These are phyloP conservation scores for Alviniconcha marisindica DNA, from an alignment of 1,140 invertebrate species.

Conservation along the genomic window DNA sequence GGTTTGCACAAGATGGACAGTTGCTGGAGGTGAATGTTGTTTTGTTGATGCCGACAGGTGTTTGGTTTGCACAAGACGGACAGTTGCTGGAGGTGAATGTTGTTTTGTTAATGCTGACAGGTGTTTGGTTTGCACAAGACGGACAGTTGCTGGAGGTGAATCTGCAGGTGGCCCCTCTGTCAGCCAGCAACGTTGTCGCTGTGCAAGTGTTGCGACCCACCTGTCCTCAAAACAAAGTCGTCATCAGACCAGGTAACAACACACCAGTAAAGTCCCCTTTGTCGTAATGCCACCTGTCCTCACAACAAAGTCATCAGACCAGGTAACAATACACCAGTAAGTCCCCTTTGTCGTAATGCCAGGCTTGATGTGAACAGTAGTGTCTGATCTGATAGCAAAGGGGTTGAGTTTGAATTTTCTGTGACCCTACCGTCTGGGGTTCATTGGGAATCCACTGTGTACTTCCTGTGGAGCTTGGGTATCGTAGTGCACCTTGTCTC, in stretches of 20 bases:
- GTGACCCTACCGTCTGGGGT: too few species aligned
- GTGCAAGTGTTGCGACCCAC: conserved; percentile 21
- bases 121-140: conserved; percentile 24
- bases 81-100: conserved; percentile 4
- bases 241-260: conserved; percentile 23
- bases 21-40: background rate
- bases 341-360: too few species aligned
- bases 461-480: too few species aligned
- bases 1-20: conserved; percentile 14
- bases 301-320: background rate
- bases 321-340: conserved; percentile 19
- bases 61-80: conserved; percentile 22
- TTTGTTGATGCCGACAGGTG: conserved; percentile 10
- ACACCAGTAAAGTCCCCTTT: too few species aligned
- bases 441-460: too few species aligned
- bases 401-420: too few species aligned
- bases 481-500: too few species aligned
- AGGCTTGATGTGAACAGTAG: too few species aligned
- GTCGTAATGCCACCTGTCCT: conserved; percentile 27
- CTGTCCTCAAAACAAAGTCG: background rate
- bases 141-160: conserved; percentile 11
- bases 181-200: background rate
- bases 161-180: background rate
- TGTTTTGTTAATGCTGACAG: conserved; percentile 17
- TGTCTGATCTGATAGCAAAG: too few species aligned